phyloP scores from a whole-genome alignment of 2,113 vertebrate species.

The Fulica atra region DNA sequence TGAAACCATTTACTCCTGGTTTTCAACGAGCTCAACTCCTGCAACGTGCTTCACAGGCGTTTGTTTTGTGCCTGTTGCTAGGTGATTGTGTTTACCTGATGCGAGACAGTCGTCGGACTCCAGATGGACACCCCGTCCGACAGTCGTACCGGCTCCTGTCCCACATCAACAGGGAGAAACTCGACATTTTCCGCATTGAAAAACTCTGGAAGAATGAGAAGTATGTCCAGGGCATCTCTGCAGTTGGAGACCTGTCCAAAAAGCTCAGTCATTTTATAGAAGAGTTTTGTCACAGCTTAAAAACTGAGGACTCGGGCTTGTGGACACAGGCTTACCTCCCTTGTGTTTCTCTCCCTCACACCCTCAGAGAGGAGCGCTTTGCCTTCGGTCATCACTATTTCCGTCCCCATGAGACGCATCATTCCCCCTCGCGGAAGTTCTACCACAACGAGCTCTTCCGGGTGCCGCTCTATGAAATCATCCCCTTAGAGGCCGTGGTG shows the following conservation, averaged over 20 bases:
- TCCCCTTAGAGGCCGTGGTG: conserved; percentile 96
- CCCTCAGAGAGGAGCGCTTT: conserved; percentile 90
- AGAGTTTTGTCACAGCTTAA: not conserved
- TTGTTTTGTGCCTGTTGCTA: conserved; percentile 60
- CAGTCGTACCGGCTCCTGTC: conserved; percentile 94
- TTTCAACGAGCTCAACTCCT: not conserved
- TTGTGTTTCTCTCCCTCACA: not conserved
- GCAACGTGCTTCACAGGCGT: not conserved
- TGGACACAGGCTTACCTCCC: not conserved
- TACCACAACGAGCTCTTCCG: conserved; percentile 98
- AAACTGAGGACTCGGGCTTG: not conserved
- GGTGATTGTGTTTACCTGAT: conserved; percentile 98
- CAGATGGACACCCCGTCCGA: conserved; percentile 92
- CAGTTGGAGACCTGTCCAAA: not conserved
- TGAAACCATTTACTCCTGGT: not conserved
- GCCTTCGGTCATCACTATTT: conserved; percentile 99
- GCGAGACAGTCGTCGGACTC: conserved; percentile 92
- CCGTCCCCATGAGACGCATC: conserved; percentile 97
- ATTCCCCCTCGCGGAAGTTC: conserved; percentile 94
- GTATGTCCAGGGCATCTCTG: conserved; percentile 70
- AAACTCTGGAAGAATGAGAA: conserved; percentile 99
- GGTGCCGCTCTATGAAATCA: conserved; percentile 96
- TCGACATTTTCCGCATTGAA: conserved; percentile 98
- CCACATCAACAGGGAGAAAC: conserved; percentile 94
- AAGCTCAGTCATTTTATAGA: not conserved